Base-by-base conservation (phyloP, 2,797 vertebrate species). In the Silurus lanzhouensis region DNA sequence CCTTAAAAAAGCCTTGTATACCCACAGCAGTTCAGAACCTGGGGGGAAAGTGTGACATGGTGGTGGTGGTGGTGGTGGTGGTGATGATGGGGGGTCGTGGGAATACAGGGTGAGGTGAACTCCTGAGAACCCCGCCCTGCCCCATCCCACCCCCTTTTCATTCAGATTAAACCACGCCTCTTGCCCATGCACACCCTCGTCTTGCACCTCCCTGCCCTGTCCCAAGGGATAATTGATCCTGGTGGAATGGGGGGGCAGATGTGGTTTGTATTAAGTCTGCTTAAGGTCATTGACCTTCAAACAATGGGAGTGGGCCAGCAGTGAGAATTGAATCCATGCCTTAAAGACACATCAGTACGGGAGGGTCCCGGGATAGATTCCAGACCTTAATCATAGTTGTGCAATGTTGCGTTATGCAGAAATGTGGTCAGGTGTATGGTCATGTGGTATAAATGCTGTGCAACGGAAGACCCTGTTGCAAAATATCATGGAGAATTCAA, bases 61-160 rank as follows among this genome's bases (percentile, higher is more conserved):
- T 52, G 48, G 48, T 31, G 66, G 4, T 61, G 60, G 60, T 17
- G 60, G 1, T 61, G 14, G 58, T 20, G 44, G 19, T 57, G 72
- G 8, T 58, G 74, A 19, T 20, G 75, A 19, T 25, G 75, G 89
- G 91, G 4, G 94, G 93, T 95, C 95, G 93, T 95, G 95, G 95
- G 95, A 95, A 95, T 90, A 92, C 91, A 80, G 80, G 86, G 84
- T 82, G 89, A 92, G 91, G 89, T 93, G 91, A 90, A 70, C 60
- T 88, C 91, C 91, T 91, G 90, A 90, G 86, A 86, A 76, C 74
- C 84, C 86, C 57, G 31, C 25, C 5, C 31, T 9, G 9, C 6
- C 5, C 10, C 66, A 31, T 8, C 14, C n/a, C 60, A 57, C 25
- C 55, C 81, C 25, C 57, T 0, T 20, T 25, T 3, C n/a, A 20